phyloP scores from a whole-genome alignment of 2,888 invertebrate species.

The Phalangium opilio region DNA sequence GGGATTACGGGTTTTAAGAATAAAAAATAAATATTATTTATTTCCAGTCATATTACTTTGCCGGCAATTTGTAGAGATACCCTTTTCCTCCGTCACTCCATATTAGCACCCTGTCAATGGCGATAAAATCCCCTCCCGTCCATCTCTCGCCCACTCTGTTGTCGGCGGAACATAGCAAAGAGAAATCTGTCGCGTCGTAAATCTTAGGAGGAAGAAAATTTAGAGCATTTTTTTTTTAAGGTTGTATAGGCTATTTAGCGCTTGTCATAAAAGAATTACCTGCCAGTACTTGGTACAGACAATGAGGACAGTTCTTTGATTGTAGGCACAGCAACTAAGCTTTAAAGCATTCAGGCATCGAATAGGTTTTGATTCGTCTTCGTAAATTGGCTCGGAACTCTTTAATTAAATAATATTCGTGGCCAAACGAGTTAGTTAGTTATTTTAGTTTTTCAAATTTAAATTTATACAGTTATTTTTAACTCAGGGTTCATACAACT shows the following conservation, averaged over 20 bases:
- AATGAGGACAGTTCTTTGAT: constrained; percentile 89
- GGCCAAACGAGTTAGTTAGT: too few species aligned
- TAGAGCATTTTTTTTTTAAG: neutral
- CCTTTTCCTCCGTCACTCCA: constrained; percentile 95
- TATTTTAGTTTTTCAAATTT: too few species aligned
- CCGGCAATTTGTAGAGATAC: constrained; percentile 84
- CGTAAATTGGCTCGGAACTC: constrained; percentile 44
- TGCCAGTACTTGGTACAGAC: constrained; percentile 97
- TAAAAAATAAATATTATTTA: constrained; percentile 14
- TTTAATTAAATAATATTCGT: constrained; percentile 5
- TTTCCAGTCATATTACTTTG: constrained; percentile 49
- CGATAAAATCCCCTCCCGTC: constrained; percentile 88
- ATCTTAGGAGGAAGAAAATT: constrained; percentile 36
- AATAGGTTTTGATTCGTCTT: constrained; percentile 93
- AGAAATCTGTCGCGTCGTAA: constrained; percentile 79
- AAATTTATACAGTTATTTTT: too few species aligned
- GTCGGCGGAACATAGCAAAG: constrained; percentile 77
- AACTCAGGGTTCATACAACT: too few species aligned
- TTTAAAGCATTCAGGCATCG: constrained; percentile 83
- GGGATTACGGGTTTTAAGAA: constrained; percentile 26
- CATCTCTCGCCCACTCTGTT: constrained; percentile 80
- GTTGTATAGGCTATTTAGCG: too few species aligned
- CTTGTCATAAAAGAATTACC: constrained; percentile 41
- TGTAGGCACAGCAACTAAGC: constrained; percentile 83
- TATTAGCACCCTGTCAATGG: constrained; percentile 76